Evolutionary conservation across 1,140 invertebrate genomes (phyloP), one percentile per base, ranked within the genome.

Genomic region (Neodiprion virginianus): DNA sequence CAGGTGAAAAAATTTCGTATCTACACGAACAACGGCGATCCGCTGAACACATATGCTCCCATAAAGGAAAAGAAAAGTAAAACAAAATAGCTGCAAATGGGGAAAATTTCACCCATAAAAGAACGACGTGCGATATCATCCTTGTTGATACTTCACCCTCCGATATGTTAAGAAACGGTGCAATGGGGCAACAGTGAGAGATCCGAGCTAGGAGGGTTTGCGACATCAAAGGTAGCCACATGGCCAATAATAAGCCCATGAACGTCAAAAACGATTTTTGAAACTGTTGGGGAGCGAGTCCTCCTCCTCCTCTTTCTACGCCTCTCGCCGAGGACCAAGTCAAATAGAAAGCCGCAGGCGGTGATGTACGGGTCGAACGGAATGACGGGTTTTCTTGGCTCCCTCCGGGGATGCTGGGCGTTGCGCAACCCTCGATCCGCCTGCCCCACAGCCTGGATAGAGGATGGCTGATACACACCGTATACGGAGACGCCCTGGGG

Each of bases 291-390:
- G 5, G 28, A 40, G 2, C 28, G 28, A 40, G 53, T 12, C 53
- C 53, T 61, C 28, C 28, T 40, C 53, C 11, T 11, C 11, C 11
- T 8, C n/a, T 7, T 61, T 8, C 28, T 40, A 1, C 28, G 1
- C 5, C 28, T 40, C 28, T 40, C 69, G 61, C 65, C 76, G 66
- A 77, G 79, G 77, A 73, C 53, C 77, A 81, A 81, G 80, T 81
- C 79, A 79, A 81, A 81, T 81, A 81, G 77, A 81, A 81, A 81
- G 77, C 76, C 80, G 77, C 73, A 67, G 69, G 80, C 70, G 78
- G 76, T 75, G 79, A 81, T 79, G 80, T 81, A 81, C 78, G 78
- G 75, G 71, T 73, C 11, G 67, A 69, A 69, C 23, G 67, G 23
- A 69, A 47, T 69, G 67, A 47, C 11, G 67, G 67, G 40, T 12